A percentile compares a stretch with the other conserved stretches of the same genome.
phyloP scores from a whole-genome alignment of 2,888 invertebrate genomes.

The Bugula neritina region DNA sequence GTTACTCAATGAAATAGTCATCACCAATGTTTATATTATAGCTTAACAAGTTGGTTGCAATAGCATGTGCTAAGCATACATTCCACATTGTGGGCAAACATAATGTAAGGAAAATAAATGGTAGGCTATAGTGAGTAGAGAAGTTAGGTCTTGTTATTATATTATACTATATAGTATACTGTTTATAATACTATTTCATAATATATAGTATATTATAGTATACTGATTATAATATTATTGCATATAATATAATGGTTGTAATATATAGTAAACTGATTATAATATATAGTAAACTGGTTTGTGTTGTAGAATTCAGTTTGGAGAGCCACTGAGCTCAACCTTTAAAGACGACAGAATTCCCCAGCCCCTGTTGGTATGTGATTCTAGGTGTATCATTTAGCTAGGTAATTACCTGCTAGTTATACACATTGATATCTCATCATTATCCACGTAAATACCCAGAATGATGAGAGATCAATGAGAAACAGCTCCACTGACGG shows the following conservation, averaged over 20 bases:
- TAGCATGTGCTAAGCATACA: no score
- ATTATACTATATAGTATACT: not conserved
- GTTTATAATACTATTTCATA: not conserved
- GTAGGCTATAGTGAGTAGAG: no score
- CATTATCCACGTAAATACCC: no score
- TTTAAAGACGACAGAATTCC: conserved; percentile 87
- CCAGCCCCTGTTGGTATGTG: conserved; percentile 77
- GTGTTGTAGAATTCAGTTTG: conserved; percentile 74
- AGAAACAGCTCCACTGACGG: no score
- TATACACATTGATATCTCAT: no score
- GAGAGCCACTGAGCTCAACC: conserved; percentile 81
- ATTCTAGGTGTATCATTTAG: no score
- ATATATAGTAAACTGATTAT: not conserved
- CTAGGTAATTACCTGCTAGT: no score
- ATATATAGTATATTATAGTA: not conserved
- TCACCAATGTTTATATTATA: not conserved
- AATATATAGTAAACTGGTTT: not conserved
- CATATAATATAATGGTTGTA: not conserved
- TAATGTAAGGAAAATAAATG: no score
- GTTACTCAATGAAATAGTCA: not conserved
- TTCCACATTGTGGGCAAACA: no score
- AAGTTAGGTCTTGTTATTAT: not conserved
- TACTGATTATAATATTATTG: not conserved
- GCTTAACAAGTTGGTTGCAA: not conserved
- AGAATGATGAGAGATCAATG: no score